These are phyloP conservation scores for Acanthosepion esculentum DNA, from an alignment of 2,888 invertebrate species.

Conservation along the genomic window DNA sequence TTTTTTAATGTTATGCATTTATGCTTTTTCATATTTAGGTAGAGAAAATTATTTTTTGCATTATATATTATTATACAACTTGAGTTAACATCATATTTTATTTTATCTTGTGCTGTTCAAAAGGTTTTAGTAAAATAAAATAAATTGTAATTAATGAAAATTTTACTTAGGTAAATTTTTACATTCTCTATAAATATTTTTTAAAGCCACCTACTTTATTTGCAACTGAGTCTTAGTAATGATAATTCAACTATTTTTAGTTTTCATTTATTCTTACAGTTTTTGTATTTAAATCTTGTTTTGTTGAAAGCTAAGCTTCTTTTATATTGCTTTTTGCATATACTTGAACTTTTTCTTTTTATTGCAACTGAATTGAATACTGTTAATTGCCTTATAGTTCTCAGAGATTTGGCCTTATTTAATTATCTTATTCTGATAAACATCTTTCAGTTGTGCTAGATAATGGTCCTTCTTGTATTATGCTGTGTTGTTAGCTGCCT, in stretches of 20 bases:
- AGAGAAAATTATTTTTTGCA: no score
- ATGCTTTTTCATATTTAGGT: no score
- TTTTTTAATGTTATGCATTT: no score
- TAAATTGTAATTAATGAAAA: no score
- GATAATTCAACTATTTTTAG: not conserved
- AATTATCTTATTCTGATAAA: not conserved
- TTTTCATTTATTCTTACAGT: not conserved
- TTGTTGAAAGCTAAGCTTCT: not conserved
- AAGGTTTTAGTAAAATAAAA: no score
- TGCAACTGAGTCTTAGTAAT: not conserved
- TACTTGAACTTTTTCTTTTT: not conserved
- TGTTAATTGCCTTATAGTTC: not conserved
- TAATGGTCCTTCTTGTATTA: not conserved
- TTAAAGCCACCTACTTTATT: not conserved
- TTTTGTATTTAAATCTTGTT: not conserved
- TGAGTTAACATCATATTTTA: no score
- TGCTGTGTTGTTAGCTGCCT: not conserved
- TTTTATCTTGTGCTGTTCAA: no score
- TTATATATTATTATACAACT: no score
- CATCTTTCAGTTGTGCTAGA: not conserved
- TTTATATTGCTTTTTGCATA: not conserved
- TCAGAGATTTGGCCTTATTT: conserved; percentile 12
- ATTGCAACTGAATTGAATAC: not conserved
- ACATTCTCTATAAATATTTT: not conserved
- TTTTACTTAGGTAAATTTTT: not conserved